A percentile compares a stretch with the other conserved stretches of the same genome.
phyloP scores from a whole-genome alignment of 2,888 invertebrate genomes.

The Falcaria lacertinaria region DNA sequence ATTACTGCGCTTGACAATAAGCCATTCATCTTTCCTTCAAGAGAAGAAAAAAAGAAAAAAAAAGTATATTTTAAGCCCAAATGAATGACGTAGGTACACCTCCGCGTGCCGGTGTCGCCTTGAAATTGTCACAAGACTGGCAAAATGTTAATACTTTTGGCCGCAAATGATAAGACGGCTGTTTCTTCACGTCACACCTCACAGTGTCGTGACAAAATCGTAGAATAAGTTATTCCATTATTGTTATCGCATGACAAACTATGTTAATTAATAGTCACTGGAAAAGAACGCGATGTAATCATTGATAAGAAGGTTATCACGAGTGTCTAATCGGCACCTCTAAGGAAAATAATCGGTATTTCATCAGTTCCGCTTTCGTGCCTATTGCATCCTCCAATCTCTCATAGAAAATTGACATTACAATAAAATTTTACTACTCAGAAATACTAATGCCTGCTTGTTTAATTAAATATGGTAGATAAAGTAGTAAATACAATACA shows the following conservation, averaged over 20 bases:
- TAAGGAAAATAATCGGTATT: neutral
- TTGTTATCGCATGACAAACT: neutral
- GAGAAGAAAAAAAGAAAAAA: neutral
- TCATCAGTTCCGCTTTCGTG: neutral
- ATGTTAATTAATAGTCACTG: neutral
- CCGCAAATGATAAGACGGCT: neutral
- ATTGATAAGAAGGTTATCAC: neutral
- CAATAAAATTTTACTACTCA: too few relatives aligned
- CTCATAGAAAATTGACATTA: too few relatives aligned
- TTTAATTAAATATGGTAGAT: too few relatives aligned
- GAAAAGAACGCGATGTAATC: neutral
- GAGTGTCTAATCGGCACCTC: neutral
- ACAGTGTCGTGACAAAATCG: neutral
- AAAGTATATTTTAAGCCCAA: neutral
- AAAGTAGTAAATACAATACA: too few relatives aligned
- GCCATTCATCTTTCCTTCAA: neutral
- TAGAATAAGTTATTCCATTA: neutral
- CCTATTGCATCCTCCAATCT: too few relatives aligned
- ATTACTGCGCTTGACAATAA: neutral
- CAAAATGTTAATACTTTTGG: neutral
- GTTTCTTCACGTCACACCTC: neutral
- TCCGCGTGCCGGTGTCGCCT: neutral
- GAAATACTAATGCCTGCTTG: too few relatives aligned
- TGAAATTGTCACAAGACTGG: neutral
- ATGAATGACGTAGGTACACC: neutral